Evolutionary conservation across 1,140 invertebrate genomes (phyloP), one percentile per base, ranked within the genome.

Genomic region (Penaeus indicus): DNA sequence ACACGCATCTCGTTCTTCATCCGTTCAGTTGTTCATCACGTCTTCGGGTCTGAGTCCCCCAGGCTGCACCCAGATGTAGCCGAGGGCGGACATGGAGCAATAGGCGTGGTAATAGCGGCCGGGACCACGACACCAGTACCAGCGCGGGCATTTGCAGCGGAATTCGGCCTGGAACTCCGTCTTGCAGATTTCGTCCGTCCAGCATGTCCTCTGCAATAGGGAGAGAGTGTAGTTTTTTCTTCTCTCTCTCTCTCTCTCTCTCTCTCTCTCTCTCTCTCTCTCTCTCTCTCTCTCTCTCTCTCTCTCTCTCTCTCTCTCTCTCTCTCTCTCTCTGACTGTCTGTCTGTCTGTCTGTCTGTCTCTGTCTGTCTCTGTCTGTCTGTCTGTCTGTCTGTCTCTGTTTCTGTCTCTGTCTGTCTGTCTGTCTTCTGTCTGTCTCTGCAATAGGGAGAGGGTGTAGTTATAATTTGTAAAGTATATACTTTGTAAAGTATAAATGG

Each of bases 181-280:
- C 92, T 98, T 97, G 93, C 97, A 98, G 5, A 97, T 95, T 93
- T 98, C 97, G 92, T 97, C 97, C 96, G 96, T 97, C 96, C 96
- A 97, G 92, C 97, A 97, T 54, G 96, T 97, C 92, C 97, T 95
- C 97, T 97, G 62, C 61, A 42, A 81, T 27, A 38, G 67, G 19
- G 63, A 25, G 21, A 77, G 38, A 69, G 18, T 32, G 22, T 77
- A 88, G 22, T 60, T 61, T 54, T 47, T n/a, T 32, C 5, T 8
- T 42, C 38, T 42, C 38, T 42, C 38, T 42, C 1, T 42, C 38
- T 42, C 38, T 42, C 3, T 42, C 38, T 42, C 38, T 42, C 38
- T 42, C 38, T 42, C 38, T 42, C 38, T 42, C 38, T 42, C 38
- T 42, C 38, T 42, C 38, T 42, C 38, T 42, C 38, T 42, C 38